A percentile compares a stretch with the other conserved stretches of the same genome.
These are phyloP conservation scores for Ostrea edulis DNA, from an alignment of 1,140 invertebrate species.

Conservation along the genomic window DNA sequence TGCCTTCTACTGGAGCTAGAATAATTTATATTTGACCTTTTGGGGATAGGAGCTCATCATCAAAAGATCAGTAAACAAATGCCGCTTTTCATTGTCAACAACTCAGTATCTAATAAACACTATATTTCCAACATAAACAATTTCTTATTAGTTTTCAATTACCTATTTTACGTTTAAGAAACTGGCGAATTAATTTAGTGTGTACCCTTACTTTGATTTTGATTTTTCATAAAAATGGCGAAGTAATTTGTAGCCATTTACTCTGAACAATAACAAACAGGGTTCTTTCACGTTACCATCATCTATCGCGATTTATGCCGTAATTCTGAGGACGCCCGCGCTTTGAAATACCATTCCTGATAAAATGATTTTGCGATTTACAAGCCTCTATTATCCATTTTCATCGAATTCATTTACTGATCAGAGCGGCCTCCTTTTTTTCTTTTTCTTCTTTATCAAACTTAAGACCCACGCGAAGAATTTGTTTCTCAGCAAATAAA, in stretches of 20 bases:
- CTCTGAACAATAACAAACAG: not conserved
- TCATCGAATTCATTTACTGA: conserved; percentile 20
- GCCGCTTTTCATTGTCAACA: not conserved
- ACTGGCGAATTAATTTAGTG: not conserved
- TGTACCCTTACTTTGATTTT: conserved; percentile 19
- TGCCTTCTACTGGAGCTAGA: not conserved
- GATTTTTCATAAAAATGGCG: not conserved
- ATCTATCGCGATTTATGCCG: conserved; percentile 17
- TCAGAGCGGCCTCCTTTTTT: not conserved
- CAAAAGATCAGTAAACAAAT: not conserved
- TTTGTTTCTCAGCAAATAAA: conserved; percentile 21
- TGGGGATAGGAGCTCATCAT: not conserved
- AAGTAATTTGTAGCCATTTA: conserved; percentile 7
- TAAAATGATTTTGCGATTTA: conserved; percentile 34
- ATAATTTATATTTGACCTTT: not conserved
- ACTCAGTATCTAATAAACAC: conserved; percentile 2
- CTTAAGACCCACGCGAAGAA: conserved; percentile 22
- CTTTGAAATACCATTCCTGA: conserved; percentile 33
- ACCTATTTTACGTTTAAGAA: conserved; percentile 27
- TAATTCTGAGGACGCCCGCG: conserved; percentile 14
- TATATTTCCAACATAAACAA: not conserved
- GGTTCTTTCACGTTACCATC: conserved; percentile 26
- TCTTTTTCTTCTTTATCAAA: not conserved
- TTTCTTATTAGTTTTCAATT: conserved; percentile 34
- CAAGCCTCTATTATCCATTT: conserved; percentile 27